Evolutionary conservation across 1,140 invertebrate species (phyloP).

Genomic region (Notospermus geniculatus): DNA sequence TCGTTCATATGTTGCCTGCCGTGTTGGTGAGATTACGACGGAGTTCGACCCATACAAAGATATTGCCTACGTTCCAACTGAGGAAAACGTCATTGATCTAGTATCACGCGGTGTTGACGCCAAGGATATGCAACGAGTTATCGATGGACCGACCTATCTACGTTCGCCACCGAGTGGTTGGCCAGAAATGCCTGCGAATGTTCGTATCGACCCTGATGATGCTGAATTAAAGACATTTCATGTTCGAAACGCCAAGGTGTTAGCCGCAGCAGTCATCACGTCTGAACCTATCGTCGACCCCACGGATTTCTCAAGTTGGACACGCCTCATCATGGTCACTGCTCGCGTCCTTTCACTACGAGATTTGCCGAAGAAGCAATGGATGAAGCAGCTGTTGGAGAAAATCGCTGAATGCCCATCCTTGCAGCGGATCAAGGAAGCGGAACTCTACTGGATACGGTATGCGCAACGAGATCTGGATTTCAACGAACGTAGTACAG

Average conservation of each 20-base stretch:
- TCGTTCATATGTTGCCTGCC: constrained; percentile 1
- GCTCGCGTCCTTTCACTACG: not conserved
- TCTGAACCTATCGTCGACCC: not conserved
- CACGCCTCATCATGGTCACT: not conserved
- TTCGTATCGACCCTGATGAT: not conserved
- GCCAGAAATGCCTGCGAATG: not conserved
- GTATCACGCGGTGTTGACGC: not conserved
- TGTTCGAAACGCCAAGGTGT: not conserved
- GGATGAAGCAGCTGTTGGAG: no score
- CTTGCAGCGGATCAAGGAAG: not conserved
- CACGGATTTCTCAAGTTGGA: no score
- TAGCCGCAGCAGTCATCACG: not conserved
- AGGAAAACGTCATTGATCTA: not conserved
- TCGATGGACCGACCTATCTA: not conserved
- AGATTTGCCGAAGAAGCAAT: not conserved
- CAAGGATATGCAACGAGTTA: not conserved
- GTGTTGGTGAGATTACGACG: not conserved
- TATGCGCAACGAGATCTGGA: not conserved
- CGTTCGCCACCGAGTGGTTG: not conserved
- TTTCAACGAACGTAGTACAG: not conserved
- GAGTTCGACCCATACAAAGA: not conserved
- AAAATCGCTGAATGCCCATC: not conserved
- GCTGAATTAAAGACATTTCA: no score
- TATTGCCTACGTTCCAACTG: not conserved
- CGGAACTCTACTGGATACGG: not conserved